These are phyloP conservation scores for Bothrops jararaca DNA, from an alignment of 2,113 vertebrate genomes.

Conservation along the genomic window DNA sequence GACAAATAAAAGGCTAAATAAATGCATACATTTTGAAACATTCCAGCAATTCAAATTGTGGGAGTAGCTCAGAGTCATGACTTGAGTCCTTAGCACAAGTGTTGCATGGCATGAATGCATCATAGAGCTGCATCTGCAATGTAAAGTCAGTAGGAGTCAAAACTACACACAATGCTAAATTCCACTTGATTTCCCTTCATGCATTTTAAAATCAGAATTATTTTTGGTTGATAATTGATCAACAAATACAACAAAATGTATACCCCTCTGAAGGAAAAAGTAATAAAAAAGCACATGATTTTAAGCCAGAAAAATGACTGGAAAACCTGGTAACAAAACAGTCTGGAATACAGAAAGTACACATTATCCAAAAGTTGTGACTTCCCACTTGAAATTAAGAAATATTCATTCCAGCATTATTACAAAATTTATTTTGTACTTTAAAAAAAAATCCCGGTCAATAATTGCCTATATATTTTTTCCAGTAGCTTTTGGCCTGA, in stretches of 20 bases:
- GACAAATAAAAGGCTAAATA: not conserved
- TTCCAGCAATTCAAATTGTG: not conserved
- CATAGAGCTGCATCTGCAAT: not conserved
- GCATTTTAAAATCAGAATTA: not conserved
- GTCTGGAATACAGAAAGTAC: not conserved
- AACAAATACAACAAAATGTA: not conserved
- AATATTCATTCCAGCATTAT: not conserved
- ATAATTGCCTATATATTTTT: not conserved
- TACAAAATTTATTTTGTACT: not conserved
- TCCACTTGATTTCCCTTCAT: not conserved
- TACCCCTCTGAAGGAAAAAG: not conserved
- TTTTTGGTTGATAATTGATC: not conserved
- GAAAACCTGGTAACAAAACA: not conserved
- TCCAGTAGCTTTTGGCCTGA: not conserved
- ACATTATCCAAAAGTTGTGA: not conserved
- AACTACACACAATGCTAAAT: not conserved
- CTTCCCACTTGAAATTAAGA: not conserved
- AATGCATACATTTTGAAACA: not conserved
- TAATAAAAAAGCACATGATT: not conserved
- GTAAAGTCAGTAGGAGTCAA: not conserved
- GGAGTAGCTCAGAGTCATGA: not conserved
- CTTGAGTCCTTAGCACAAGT: not conserved
- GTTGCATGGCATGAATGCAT: not conserved
- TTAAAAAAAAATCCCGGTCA: not conserved
- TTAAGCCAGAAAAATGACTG: not conserved